phyloP scores from a whole-genome alignment of 37 sponge, comb jelly and placozoan genomes.

The Theonella swinhoei region DNA sequence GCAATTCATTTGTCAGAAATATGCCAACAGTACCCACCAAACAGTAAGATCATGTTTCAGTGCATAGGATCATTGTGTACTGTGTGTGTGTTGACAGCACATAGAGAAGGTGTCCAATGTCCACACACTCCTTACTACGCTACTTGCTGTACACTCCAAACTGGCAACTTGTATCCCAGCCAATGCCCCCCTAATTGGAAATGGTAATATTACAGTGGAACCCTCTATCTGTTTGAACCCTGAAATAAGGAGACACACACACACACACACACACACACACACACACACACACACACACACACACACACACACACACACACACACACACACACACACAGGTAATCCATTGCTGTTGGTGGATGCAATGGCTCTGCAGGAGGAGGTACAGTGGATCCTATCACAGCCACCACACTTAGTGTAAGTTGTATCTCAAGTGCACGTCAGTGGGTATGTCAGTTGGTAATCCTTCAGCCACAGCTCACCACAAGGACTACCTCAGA shows the following conservation, averaged over 20 bases:
- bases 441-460: too few relatives aligned
- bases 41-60: not conserved
- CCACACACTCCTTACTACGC: not conserved
- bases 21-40: not conserved
- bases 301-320: too few relatives aligned
- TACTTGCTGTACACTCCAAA: not conserved
- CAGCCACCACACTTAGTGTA: not conserved
- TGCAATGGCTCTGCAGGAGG: not conserved
- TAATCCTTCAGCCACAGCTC: too few relatives aligned
- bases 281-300: too few relatives aligned
- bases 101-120: not conserved
- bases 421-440: too few relatives aligned
- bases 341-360: not conserved
- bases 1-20: slow-evolving; percentile 14
- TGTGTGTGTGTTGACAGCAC: not conserved
- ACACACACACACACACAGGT: too few relatives aligned
- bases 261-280: too few relatives aligned
- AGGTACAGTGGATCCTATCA: not conserved
- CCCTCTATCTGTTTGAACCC: too few relatives aligned
- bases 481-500: not conserved
- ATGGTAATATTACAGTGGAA: too few relatives aligned
- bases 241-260: too few relatives aligned
- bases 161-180: not conserved
- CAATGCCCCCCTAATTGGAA: too few relatives aligned
- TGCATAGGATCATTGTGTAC: too few relatives aligned